Evolutionary conservation across 2,797 vertebrate species (phyloP).

Genomic region (Halcyon leucocephala): DNA sequence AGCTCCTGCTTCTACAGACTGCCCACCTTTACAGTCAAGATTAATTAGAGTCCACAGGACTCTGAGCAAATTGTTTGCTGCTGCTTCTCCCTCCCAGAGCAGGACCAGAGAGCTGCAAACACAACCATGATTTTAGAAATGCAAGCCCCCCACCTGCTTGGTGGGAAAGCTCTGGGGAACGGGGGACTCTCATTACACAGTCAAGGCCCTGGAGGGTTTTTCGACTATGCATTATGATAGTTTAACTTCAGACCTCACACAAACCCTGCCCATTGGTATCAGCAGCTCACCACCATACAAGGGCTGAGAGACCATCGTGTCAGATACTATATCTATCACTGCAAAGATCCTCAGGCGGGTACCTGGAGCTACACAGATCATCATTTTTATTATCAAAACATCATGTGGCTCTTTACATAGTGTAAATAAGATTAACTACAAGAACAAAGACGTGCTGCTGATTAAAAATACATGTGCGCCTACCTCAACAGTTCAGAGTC

Average conservation of each 20-base stretch:
- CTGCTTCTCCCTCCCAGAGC: not conserved
- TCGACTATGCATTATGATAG: not conserved
- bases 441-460: slow-evolving; percentile 27
- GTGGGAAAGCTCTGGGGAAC: not conserved
- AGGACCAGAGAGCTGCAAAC: not conserved
- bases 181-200: rapidly evolving
- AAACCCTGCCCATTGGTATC: not conserved
- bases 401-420: not conserved
- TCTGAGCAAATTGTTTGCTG: not conserved
- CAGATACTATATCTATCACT: not conserved
- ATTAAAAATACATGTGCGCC: slow-evolving; percentile 51
- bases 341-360: not conserved
- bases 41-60: not conserved
- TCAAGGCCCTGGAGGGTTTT: not conserved
- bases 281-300: not conserved
- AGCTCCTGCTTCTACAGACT: not conserved
- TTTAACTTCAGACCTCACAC: not conserved
- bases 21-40: rapidly evolving
- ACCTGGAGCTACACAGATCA: not conserved
- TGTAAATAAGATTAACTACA: slow-evolving; percentile 25
- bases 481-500: slow-evolving; percentile 53
- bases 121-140: rapidly evolving
- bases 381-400: slow-evolving; percentile 29
- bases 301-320: not conserved
- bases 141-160: not conserved